phyloP scores from a whole-genome alignment of 2,113 vertebrate genomes.

The Elephantulus edwardii region DNA sequence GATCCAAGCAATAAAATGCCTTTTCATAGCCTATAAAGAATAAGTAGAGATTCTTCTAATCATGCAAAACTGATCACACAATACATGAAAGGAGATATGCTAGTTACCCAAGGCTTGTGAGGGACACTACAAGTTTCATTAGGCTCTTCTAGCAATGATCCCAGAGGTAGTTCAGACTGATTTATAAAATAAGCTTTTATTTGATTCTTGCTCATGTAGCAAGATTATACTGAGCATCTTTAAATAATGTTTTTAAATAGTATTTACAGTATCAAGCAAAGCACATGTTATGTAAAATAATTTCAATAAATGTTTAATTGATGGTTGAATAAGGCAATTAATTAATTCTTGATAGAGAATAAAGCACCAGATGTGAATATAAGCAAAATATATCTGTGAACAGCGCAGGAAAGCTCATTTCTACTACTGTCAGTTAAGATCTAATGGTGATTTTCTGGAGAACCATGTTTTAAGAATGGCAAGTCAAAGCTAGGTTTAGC shows the following conservation, averaged over 20 bases:
- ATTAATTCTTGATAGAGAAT: not conserved
- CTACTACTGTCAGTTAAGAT: not conserved
- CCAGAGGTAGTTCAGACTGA: not conserved
- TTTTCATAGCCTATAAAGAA: too few relatives aligned
- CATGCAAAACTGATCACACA: too few relatives aligned
- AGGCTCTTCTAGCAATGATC: not conserved
- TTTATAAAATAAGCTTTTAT: not conserved
- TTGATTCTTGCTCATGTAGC: not conserved
- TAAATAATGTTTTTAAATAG: not conserved
- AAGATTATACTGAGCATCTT: not conserved
- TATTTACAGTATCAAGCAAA: not conserved
- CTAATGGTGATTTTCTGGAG: not conserved
- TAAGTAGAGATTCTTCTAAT: too few relatives aligned
- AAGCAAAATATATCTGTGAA: conserved; percentile 21
- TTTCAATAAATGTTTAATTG: not conserved
- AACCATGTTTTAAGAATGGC: not conserved
- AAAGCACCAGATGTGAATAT: not conserved
- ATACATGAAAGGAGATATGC: too few relatives aligned
- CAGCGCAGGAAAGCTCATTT: not conserved
- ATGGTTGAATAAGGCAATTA: conserved; percentile 20
- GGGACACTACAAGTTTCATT: not conserved
- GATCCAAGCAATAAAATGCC: too few relatives aligned
- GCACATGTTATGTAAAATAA: not conserved
- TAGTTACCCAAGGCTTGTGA: too few relatives aligned
- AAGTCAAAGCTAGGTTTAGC: not conserved